Conservation (phyloP, 1,140 invertebrate genomes). For the Leptestheria dahalacensis region DNA sequence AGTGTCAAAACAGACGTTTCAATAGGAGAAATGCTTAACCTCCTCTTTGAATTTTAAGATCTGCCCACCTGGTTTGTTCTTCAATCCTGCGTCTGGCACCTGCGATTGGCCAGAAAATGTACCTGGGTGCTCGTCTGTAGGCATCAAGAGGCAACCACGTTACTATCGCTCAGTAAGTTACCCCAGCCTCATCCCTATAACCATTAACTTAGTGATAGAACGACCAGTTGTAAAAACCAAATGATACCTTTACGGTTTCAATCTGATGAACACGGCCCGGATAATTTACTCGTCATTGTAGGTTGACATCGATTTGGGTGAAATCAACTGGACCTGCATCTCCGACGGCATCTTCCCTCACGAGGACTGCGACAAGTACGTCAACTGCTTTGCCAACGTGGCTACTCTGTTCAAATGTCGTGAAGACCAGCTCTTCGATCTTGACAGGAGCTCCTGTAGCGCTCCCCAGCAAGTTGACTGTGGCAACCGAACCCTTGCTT, state of each 20-base stretch:
- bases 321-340: not conserved
- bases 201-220: too few relatives aligned
- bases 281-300: not conserved
- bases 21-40: too few relatives aligned
- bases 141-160: not conserved
- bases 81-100: constrained; percentile 20
- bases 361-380: constrained; percentile 1
- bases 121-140: not conserved
- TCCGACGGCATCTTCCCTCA: not conserved
- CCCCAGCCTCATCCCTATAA: too few relatives aligned
- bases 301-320: not conserved
- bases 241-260: too few relatives aligned
- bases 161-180: too few relatives aligned
- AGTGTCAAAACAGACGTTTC: too few relatives aligned
- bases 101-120: constrained; percentile 23
- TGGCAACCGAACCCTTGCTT: constrained; percentile 13
- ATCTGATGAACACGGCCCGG: too few relatives aligned
- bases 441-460: constrained; percentile 14
- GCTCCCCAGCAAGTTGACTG: constrained; percentile 15
- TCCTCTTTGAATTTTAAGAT: constrained; percentile 9
- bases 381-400: not conserved
- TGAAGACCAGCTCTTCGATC: constrained; percentile 15
- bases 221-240: too few relatives aligned
- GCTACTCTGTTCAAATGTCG: constrained; percentile 1
- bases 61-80: constrained; percentile 20